Base-by-base conservation (phyloP, 2,888 invertebrate species). In the Lumbricus terrestris region DNA sequence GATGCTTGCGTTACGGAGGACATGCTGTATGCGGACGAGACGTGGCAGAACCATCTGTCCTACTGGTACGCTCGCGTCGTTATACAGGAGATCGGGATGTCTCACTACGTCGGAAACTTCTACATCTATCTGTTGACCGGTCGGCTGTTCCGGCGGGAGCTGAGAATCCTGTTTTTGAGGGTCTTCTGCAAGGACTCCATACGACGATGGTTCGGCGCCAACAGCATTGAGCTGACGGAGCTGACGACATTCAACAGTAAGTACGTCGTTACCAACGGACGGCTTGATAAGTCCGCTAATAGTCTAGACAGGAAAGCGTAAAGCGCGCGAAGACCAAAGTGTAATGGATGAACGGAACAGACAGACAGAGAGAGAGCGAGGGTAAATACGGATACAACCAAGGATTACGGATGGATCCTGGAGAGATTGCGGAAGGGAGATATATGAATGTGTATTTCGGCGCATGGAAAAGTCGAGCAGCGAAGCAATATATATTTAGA, bases 91-190 rank as follows among this genome's bases (percentile, higher is more conserved):
- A 91, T 94, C 5, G 93, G 94, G 4, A 92, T 94, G 69, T 94
- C 94, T 0, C 94, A 94, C 89, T 94, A 94, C 90, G 94, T 94
- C 2, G 93, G 94, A 89, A 94, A 94, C 92, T 92, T 95, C 91
- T 93, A 94, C 91, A 94, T 95, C 89, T 95, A 95, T 90, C 89
- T 94, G 29, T 92, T 94, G 83, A 95, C 94, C 4, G 95, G 95
- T 11, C 94, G 93, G 91, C 92, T 93, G 90, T 95, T 95, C 90
- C 91, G 95, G 35, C 92, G 93, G 35, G 94, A 95, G 91, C 92
- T 94, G 88, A 93, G 92, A 90, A 92, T 92, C 47, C 91, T 94
- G 33, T 89, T 91, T n/a, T 20, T 90, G 33, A 35, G 85, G 0
- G 0, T 85, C 35, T 85, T 85, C 85, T 85, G 85, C 8, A 34